Evolutionary conservation across 1,140 invertebrate species (phyloP), one percentile per base, ranked within the genome.

Genomic region (Hirudo medicinalis): DNA sequence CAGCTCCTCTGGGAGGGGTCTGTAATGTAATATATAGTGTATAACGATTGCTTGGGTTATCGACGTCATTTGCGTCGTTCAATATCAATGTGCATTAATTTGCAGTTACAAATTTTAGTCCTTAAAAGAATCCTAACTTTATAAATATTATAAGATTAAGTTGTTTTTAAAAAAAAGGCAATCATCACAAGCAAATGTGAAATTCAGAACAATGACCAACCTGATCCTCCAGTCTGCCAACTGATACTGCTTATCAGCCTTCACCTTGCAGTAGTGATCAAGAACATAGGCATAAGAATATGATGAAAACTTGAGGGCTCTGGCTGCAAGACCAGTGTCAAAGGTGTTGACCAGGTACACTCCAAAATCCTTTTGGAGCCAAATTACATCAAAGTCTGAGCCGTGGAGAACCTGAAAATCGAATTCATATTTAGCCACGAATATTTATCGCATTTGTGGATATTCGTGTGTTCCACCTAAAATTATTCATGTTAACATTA

Each of bases 301-400:
- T 43, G 87, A 86, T 0, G 87, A 82, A 74, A 90, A 85, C 20
- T 75, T 75, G 0, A 98, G 82, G 0, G 87, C 82, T 74, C 89
- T 87, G 0, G 92, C 88, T 0, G 94, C 94, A 77, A 90, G 87
- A 79, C 92, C 87, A 0, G 95, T 99, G 79, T 99, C 96, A 81
- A 99, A 97, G 87, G 99, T 88, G 77, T 97, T 96, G 0, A 99
- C 93, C 22, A 99, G 80, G 78, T 99, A 99, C 0, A 99, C 76
- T 0, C 91, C 90, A 71, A 98, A 88, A 84, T 99, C 96, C 66
- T 91, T 85, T 80, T 99, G 96, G 27, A 99, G 82, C 96, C 96
- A 99, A 27, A 88, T 81, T 49, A 99, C 86, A 80, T 99, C 96
- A 63, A 78, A 84, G 72, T 93, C 88, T 0, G 91, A 90, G 54